Percentiles rank a stretch among this genome's conserved stretches.
Conservation (phyloP, 2,888 invertebrate genomes). For the Allygus modestus region DNA sequence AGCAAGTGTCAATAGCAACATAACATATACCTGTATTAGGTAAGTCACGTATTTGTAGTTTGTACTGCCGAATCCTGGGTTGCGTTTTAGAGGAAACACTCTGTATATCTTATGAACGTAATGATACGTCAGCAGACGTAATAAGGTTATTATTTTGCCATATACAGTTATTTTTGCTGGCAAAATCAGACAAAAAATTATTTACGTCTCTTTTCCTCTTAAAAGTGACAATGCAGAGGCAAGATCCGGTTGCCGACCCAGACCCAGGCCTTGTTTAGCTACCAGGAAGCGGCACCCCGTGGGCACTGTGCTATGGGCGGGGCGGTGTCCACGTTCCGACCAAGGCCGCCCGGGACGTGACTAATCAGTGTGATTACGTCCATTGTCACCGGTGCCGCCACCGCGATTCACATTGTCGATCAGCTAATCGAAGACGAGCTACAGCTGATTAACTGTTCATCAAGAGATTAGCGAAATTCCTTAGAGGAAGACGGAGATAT, state of each 20-base stretch:
- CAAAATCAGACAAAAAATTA: too few relatives aligned
- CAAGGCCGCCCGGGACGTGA: conserved; percentile 4
- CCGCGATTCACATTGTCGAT: not conserved
- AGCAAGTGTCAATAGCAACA: too few relatives aligned
- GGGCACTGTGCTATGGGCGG: not conserved
- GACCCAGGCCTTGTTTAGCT: conserved; percentile 1
- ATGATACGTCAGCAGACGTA: too few relatives aligned
- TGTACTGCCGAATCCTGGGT: too few relatives aligned
- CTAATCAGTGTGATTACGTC: conserved; percentile 6
- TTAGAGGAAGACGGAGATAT: not conserved
- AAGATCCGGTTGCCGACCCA: conserved; percentile 12
- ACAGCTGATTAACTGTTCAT: conserved; percentile 1
- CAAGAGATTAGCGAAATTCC: not conserved
- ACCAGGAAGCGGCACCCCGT: conserved; percentile 3
- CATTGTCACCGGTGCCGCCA: not conserved
- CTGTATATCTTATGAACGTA: too few relatives aligned
- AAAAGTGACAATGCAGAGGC: too few relatives aligned
- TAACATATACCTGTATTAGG: too few relatives aligned
- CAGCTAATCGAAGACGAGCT: conserved; percentile 1
- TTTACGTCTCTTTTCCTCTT: too few relatives aligned
- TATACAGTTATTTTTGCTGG: too few relatives aligned
- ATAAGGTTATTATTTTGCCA: too few relatives aligned
- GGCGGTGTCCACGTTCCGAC: not conserved
- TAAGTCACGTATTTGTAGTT: too few relatives aligned
- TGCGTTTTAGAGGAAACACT: too few relatives aligned